Evolutionary conservation across 1,140 invertebrate species (phyloP).

Genomic region (Lysiphlebus fabarum): DNA sequence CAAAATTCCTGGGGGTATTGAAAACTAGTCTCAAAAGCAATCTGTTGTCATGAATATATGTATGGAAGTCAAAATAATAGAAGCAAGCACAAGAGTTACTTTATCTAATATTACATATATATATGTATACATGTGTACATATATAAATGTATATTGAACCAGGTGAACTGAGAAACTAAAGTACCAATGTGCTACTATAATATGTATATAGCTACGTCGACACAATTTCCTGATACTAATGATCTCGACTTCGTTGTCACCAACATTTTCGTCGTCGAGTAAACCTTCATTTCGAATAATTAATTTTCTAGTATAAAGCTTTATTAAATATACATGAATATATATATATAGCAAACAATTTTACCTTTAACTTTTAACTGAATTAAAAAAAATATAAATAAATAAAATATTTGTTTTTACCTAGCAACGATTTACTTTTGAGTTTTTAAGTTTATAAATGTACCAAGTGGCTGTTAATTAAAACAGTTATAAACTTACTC

Average conservation of each 20-base stretch:
- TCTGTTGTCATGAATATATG: background rate
- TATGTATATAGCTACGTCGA: too few species aligned
- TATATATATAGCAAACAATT: too few species aligned
- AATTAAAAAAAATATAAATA: background rate
- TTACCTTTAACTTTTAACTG: too few species aligned
- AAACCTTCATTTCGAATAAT: slow-evolving; percentile 48
- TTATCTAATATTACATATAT: too few species aligned
- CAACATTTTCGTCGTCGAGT: slow-evolving; percentile 1
- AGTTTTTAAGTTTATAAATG: background rate
- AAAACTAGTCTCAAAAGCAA: too few species aligned
- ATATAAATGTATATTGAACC: slow-evolving; percentile 10
- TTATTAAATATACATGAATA: slow-evolving; percentile 22
- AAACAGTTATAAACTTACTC: too few species aligned
- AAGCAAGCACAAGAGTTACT: background rate
- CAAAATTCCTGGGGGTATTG: too few species aligned
- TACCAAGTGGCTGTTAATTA: too few species aligned
- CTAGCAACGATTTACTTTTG: background rate
- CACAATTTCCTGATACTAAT: slow-evolving; percentile 54
- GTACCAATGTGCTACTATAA: background rate
- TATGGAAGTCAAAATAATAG: background rate
- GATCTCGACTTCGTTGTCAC: slow-evolving; percentile 36
- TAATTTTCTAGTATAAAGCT: slow-evolving; percentile 41
- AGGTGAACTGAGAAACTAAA: slow-evolving; percentile 11
- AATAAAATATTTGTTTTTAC: background rate
- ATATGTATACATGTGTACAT: background rate